Conservation (phyloP, 2,888 invertebrate genomes). For the Steinernema scapterisci region DNA sequence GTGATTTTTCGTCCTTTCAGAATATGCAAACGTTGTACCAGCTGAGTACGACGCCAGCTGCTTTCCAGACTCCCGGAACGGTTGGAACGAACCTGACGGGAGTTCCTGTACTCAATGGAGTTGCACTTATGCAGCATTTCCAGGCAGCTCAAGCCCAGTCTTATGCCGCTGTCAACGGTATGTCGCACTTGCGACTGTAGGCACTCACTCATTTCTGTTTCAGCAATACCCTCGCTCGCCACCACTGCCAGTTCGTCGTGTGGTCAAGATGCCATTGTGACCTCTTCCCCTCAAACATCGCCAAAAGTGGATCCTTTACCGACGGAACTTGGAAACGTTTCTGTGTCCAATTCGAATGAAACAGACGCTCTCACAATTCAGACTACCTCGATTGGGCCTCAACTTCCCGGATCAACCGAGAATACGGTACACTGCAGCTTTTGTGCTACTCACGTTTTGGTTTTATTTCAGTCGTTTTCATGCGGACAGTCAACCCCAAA, state of each 20-base stretch:
- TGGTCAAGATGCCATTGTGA: neutral
- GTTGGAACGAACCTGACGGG: conserved; percentile 14
- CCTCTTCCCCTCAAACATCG: conserved; percentile 3
- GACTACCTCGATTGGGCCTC: conserved; percentile 11
- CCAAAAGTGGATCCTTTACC: neutral
- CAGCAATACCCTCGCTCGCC: neutral
- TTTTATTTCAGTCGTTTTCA: neutral
- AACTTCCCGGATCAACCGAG: neutral
- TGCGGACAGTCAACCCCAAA: conserved; percentile 1
- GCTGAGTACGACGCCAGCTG: conserved; percentile 33
- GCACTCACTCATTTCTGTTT: neutral
- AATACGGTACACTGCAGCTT: neutral
- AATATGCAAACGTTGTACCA: conserved; percentile 55
- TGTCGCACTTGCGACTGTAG: neutral
- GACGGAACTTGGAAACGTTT: neutral
- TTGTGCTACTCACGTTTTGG: neutral
- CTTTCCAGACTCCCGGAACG: conserved; percentile 17
- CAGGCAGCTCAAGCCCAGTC: conserved; percentile 31
- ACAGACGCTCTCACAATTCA: conserved; percentile 12
- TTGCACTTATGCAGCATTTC: conserved; percentile 29
- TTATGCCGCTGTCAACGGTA: conserved; percentile 15
- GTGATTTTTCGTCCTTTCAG: conserved; percentile 39
- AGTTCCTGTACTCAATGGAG: conserved; percentile 17
- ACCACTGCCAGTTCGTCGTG: neutral
- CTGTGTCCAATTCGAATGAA: neutral